Evolutionary conservation across 2,888 invertebrate species (phyloP).

Genomic region (Chymomyza amoena): DNA sequence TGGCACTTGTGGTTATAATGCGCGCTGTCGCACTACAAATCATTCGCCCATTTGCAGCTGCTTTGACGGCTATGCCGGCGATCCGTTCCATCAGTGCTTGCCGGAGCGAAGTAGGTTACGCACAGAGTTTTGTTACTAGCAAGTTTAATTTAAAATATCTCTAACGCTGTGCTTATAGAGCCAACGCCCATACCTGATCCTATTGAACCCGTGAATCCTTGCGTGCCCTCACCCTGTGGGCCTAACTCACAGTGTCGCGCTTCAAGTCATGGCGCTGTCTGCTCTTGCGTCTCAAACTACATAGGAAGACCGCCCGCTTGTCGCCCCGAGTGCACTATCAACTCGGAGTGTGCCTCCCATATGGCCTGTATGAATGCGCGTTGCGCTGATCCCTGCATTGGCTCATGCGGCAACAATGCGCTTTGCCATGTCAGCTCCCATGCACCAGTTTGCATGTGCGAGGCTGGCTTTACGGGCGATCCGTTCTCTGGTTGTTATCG

Average conservation of each 20-base stretch:
- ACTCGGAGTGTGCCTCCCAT: slow-evolving; percentile 80
- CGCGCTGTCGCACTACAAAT: slow-evolving; percentile 86
- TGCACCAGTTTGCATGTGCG: slow-evolving; percentile 80
- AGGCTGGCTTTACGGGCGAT: slow-evolving; percentile 82
- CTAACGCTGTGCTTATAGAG: slow-evolving; percentile 51
- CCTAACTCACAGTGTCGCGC: slow-evolving; percentile 82
- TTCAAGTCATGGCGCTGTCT: slow-evolving; percentile 80
- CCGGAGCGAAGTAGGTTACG: slow-evolving; percentile 77
- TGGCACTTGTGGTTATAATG: slow-evolving; percentile 86
- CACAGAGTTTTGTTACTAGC: neutral
- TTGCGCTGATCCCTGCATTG: slow-evolving; percentile 83
- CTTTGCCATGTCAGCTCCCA: slow-evolving; percentile 82
- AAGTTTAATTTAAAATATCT: slow-evolving; percentile 1
- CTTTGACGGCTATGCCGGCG: slow-evolving; percentile 83
- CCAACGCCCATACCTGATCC: slow-evolving; percentile 59
- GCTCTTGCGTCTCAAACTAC: slow-evolving; percentile 82
- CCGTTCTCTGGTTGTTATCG: slow-evolving; percentile 82
- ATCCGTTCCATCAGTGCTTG: slow-evolving; percentile 87
- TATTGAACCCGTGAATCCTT: slow-evolving; percentile 80
- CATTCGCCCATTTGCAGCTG: slow-evolving; percentile 89
- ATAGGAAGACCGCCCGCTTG: slow-evolving; percentile 83
- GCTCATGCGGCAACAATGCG: slow-evolving; percentile 85
- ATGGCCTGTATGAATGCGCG: slow-evolving; percentile 80
- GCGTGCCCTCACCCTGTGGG: slow-evolving; percentile 83
- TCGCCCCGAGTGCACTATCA: slow-evolving; percentile 83